Conservation (phyloP, 2,888 invertebrate genomes). For the Chromoteleia sp. region DNA sequence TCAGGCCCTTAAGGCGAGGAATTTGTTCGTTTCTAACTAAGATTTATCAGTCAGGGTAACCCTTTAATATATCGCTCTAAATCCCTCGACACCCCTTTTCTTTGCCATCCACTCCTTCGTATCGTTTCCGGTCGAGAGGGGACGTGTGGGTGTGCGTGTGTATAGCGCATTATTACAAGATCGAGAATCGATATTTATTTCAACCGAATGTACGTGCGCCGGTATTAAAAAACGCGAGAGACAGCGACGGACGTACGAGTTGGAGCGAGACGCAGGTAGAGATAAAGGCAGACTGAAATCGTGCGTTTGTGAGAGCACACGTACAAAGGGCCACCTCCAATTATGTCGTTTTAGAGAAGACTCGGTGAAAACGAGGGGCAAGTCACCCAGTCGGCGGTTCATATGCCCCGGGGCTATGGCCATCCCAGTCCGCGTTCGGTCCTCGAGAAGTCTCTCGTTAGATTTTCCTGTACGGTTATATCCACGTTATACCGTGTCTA, state of each 20-base stretch:
- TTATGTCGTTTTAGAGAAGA: conserved; percentile 66
- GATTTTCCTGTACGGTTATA: conserved; percentile 64
- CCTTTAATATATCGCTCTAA: conserved; percentile 62
- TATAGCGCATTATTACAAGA: conserved; percentile 57
- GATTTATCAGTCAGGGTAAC: conserved; percentile 62
- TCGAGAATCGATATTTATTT: conserved; percentile 65
- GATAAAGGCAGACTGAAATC: conserved; percentile 34
- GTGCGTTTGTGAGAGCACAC: conserved; percentile 45
- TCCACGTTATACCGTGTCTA: conserved; percentile 50
- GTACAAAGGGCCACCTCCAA: conserved; percentile 59
- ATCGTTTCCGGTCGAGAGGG: conserved; percentile 52
- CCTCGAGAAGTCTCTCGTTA: conserved; percentile 66
- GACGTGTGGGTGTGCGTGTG: conserved; percentile 10
- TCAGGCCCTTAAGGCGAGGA: conserved; percentile 5
- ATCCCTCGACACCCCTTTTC: conserved; percentile 57
- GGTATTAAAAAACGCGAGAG: conserved; percentile 43
- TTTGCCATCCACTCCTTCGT: conserved; percentile 11
- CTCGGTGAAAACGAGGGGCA: conserved; percentile 67
- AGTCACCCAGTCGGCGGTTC: conserved; percentile 62
- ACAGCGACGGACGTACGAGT: not conserved
- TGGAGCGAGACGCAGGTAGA: not conserved
- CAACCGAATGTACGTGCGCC: conserved; percentile 18
- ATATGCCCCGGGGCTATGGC: conserved; percentile 61
- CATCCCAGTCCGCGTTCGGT: conserved; percentile 60
- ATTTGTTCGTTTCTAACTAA: conserved; percentile 54